Conservation (phyloP, 2,797 vertebrate species). For the Nannoperca obscura region DNA sequence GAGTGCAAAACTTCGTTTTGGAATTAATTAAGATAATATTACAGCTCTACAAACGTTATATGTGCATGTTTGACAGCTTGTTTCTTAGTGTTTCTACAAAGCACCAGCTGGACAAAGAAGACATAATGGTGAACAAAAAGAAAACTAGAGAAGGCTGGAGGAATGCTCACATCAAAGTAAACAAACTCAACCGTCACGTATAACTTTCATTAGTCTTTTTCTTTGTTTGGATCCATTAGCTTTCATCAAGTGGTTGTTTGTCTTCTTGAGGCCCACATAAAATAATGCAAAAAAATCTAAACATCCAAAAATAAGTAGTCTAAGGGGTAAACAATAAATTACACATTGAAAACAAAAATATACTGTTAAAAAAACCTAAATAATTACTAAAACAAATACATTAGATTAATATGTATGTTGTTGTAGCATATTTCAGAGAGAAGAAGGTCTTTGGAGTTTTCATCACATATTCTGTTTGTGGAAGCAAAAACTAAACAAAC, state of each 20-base stretch:
- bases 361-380: not conserved
- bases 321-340: conserved; percentile 10
- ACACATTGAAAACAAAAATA: not conserved
- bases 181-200: conserved; percentile 6
- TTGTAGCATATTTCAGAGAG: not conserved
- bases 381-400: not conserved
- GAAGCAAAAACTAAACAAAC: not conserved
- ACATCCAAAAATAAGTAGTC: not conserved
- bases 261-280: not conserved
- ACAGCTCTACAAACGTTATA: not conserved
- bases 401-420: not conserved
- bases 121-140: not conserved
- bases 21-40: not conserved
- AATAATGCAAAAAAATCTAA: conserved; percentile 9
- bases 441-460: not conserved
- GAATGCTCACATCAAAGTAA: conserved; percentile 3
- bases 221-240: conserved; percentile 17
- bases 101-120: not conserved
- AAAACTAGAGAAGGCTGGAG: not conserved
- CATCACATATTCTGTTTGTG: conserved; percentile 1
- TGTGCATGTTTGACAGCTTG: not conserved
- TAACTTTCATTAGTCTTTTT: conserved; percentile 7
- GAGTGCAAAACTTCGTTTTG: not conserved
- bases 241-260: not conserved
- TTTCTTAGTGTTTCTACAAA: conserved; percentile 7